Evolutionary conservation across 2,797 vertebrate genomes (phyloP).

Genomic region (Pseudochirops corinnae): DNA sequence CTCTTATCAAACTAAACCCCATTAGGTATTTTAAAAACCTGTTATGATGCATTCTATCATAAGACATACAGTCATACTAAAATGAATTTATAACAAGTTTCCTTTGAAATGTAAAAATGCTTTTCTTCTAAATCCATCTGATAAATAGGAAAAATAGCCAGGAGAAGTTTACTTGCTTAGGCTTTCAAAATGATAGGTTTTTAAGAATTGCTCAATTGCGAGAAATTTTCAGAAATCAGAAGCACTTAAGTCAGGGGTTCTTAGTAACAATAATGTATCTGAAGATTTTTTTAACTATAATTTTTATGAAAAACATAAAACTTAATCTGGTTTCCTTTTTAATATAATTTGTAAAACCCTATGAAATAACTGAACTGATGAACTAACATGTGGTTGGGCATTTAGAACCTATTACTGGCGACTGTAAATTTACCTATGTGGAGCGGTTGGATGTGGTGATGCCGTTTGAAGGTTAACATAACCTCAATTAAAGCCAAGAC

Average conservation of each 20-base stretch:
- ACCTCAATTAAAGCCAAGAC: slow-evolving; percentile 71
- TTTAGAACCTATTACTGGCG: not conserved
- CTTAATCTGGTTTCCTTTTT: slow-evolving; percentile 2
- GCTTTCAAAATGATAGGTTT: not conserved
- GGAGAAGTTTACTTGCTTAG: not conserved
- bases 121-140: not conserved
- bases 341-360: not conserved
- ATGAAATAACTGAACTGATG: not conserved
- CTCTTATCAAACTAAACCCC: not conserved
- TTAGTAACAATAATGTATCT: not conserved
- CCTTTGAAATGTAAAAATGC: slow-evolving; percentile 24
- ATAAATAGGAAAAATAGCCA: not conserved
- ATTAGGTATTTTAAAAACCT: not conserved
- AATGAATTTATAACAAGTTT: not conserved
- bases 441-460: not conserved
- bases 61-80: not conserved
- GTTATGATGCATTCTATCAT: not conserved
- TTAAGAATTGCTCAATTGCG: not conserved
- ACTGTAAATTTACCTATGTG: not conserved
- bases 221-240: not conserved
- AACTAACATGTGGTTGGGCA: not conserved
- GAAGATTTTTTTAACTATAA: not conserved
- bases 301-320: not conserved
- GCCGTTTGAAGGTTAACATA: slow-evolving; percentile 70
- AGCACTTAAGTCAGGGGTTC: slow-evolving; percentile 6